A percentile compares a stretch with the other conserved stretches of the same genome.
Evolutionary conservation across 2,888 invertebrate species (phyloP).

Genomic region (Philereme transversata): DNA sequence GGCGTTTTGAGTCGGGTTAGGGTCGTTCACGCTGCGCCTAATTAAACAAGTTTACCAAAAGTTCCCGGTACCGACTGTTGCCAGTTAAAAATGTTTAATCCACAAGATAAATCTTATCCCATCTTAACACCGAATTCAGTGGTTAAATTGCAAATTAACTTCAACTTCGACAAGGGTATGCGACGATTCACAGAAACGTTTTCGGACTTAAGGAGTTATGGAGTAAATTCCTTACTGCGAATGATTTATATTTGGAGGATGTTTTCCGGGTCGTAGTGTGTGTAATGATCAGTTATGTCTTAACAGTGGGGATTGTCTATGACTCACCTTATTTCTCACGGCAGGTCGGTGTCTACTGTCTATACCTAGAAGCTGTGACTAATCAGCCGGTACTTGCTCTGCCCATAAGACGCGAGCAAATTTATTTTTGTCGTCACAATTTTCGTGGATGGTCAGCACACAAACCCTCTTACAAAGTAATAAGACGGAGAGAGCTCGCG

Average conservation of each 20-base stretch:
- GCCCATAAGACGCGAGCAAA: conserved; percentile 33
- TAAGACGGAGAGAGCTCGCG: conserved; percentile 48
- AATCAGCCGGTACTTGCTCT: conserved; percentile 50
- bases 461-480: conserved; percentile 43
- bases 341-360: conserved; percentile 40
- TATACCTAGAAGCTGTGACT: conserved; percentile 65
- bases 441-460: conserved; percentile 39
- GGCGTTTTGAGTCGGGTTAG: conserved; percentile 33
- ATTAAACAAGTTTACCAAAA: conserved; percentile 43
- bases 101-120: conserved; percentile 37
- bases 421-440: conserved; percentile 36
- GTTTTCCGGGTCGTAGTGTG: conserved; percentile 38
- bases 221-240: conserved; percentile 32
- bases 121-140: conserved; percentile 33
- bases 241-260: conserved; percentile 35
- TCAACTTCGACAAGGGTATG: conserved; percentile 31
- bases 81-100: conserved; percentile 39
- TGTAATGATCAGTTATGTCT: conserved; percentile 38
- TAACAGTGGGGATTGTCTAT: conserved; percentile 47
- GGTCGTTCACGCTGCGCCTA: conserved; percentile 41
- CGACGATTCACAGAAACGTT: conserved; percentile 23
- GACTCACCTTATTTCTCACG: conserved; percentile 66
- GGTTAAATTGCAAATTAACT: conserved; percentile 43
- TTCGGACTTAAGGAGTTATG: conserved; percentile 25
- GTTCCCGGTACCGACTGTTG: conserved; percentile 37